These are phyloP conservation scores for Heliconius sara DNA, from an alignment of 2,888 invertebrate genomes.

Conservation along the genomic window DNA sequence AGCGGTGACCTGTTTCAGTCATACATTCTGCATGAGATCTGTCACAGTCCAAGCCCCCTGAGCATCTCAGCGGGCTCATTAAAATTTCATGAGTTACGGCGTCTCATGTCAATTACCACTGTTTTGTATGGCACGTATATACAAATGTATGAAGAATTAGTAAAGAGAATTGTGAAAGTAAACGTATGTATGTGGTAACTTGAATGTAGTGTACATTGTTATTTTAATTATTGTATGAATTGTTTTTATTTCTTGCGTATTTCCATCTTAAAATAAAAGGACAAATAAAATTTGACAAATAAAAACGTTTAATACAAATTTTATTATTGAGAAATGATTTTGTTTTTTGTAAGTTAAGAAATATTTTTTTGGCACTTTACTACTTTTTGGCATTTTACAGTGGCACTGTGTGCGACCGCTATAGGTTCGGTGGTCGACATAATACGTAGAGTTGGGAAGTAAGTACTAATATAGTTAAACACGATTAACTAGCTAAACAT, in stretches of 20 bases:
- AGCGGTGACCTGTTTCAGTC: slow-evolving; percentile 31
- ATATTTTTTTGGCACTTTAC: no score
- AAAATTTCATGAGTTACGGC: slow-evolving; percentile 52
- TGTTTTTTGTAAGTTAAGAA: no score
- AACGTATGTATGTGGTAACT: not conserved
- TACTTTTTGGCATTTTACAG: no score
- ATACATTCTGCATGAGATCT: slow-evolving; percentile 39
- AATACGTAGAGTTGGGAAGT: no score
- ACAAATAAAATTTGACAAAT: no score
- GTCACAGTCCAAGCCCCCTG: slow-evolving; percentile 45
- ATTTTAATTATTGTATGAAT: not conserved
- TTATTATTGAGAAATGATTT: no score
- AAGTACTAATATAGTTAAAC: no score
- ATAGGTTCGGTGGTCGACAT: no score
- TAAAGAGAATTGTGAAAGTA: not conserved
- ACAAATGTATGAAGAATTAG: not conserved
- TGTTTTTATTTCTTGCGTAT: not conserved
- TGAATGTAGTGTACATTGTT: not conserved
- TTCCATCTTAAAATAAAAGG: not conserved
- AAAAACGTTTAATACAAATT: not conserved
- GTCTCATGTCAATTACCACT: slow-evolving; percentile 43
- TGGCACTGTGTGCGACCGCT: no score
- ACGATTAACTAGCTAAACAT: no score
- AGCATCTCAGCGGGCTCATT: slow-evolving; percentile 49
- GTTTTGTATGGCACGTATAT: slow-evolving; percentile 17